Evolutionary conservation across 2,888 invertebrate genomes (phyloP).

Genomic region (Loripinus fragilis): DNA sequence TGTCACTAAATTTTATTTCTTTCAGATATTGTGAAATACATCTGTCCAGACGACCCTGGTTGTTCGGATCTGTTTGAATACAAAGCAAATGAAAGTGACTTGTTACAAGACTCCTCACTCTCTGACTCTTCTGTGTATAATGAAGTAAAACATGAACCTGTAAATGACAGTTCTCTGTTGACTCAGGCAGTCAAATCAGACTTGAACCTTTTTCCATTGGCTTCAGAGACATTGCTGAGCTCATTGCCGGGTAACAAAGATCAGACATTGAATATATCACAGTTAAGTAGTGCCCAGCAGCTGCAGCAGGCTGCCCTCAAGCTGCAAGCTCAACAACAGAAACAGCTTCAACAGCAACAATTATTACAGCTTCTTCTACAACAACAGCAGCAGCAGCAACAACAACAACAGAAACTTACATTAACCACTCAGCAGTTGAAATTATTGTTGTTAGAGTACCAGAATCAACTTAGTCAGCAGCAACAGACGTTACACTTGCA

Average conservation of each 20-base stretch:
- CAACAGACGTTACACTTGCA: conserved; percentile 35
- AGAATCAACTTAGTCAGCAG: conserved; percentile 33
- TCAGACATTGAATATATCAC: conserved; percentile 53
- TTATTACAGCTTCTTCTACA: conserved; percentile 62
- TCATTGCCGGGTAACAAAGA: conserved; percentile 35
- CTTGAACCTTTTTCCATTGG: conserved; percentile 48
- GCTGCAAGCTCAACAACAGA: conserved; percentile 64
- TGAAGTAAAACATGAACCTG: conserved; percentile 38
- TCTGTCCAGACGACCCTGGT: conserved; percentile 68
- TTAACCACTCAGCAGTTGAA: conserved; percentile 70
- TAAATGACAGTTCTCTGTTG: conserved; percentile 43
- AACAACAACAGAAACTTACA: conserved; percentile 58
- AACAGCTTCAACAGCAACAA: conserved; percentile 66
- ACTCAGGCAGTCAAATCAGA: conserved; percentile 55
- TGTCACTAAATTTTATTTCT: too few species aligned
- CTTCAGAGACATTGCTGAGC: conserved; percentile 44
- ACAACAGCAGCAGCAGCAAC: conserved; percentile 64
- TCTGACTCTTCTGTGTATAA: background rate
- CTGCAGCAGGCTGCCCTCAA: conserved; percentile 65
- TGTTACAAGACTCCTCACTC: conserved; percentile 6
- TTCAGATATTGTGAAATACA: conserved; percentile 77
- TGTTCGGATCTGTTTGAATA: conserved; percentile 36
- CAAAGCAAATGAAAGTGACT: conserved; percentile 26
- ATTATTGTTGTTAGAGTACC: conserved; percentile 69
- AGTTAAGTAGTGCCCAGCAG: conserved; percentile 61